Evolutionary conservation across 2,888 invertebrate species (phyloP).

Genomic region (Temnothorax rugatulus): DNA sequence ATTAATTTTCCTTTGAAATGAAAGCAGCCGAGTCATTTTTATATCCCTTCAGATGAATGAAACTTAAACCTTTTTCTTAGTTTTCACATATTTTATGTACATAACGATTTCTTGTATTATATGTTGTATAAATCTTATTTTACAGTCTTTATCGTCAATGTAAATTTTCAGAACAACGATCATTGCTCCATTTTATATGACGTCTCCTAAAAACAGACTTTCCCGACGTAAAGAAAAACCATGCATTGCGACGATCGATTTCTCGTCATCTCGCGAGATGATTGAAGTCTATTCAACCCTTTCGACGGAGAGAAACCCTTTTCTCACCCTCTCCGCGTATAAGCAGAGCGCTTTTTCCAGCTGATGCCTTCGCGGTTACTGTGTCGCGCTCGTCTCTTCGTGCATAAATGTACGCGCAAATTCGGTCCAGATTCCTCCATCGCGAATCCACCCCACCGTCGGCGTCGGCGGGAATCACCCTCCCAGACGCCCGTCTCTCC

Average conservation of each 20-base stretch:
- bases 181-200: neutral
- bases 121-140: neutral
- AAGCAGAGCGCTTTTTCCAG: conserved; percentile 9
- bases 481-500: conserved; percentile 48
- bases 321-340: neutral
- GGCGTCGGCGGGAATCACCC: conserved; percentile 10
- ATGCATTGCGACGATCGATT: neutral
- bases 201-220: neutral
- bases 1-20: neutral
- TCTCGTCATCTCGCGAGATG: neutral
- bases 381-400: conserved; percentile 9
- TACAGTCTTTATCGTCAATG: neutral
- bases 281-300: conserved; percentile 1
- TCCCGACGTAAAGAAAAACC: neutral
- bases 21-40: neutral
- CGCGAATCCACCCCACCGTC: conserved; percentile 29
- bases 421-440: conserved; percentile 68
- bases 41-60: neutral
- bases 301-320: neutral
- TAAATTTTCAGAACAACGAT: neutral
- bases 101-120: neutral
- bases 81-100: neutral
- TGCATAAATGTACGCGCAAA: conserved; percentile 68
- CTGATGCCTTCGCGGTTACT: conserved; percentile 30
- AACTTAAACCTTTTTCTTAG: neutral